Base-by-base conservation (phyloP, 2,113 vertebrate genomes). In the Equus quagga region DNA sequence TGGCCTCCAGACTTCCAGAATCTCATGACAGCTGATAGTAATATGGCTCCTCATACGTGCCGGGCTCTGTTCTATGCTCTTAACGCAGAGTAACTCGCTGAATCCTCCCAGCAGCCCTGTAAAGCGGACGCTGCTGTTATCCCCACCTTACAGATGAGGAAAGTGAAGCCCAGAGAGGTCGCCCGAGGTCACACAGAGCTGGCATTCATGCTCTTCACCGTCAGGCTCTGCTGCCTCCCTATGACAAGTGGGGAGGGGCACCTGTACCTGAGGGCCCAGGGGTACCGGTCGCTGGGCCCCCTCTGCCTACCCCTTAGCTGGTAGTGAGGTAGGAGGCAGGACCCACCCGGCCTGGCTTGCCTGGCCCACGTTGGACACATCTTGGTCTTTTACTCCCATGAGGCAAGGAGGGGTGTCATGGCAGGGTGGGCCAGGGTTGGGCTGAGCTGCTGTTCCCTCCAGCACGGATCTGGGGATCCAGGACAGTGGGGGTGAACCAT, bases 211-310 rank as follows among this genome's bases (percentile, higher is more conserved):
- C 58, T 62, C 4, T 62, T 31, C n/a, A 19, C 44, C 19, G 3
- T 14, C 8, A 2, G 60, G 26, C 44, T 82, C 8, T 15, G 6
- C 44, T 21, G n/a, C 24, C 11, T 33, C 5, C 58, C 51, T 31
- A 0, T 73, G 75, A 60, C 8, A 73, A 31, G 41, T 28, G 1
- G 1, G 6, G 69, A 76, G 31, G n/a, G 9, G 0, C 24, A 23
- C 24, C 3, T 75, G 18, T 24, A 23, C 2, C 0, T 0, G 31
- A 36, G 28, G 6, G 17, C 9, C 18, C 58, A 28, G 17, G 15
- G 14, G 18, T 65, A 8, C 10, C 4, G 41, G 89, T 36, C 0
- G 8, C 44, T 0, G 0, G 72, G 23, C 8, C 31, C 28, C 33
- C 65, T 44, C 49, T 46, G 58, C n/a, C 70, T 23, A 65, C 49